Percentiles rank a stretch among this genome's conserved stretches.
These are phyloP conservation scores for Temnothorax nylanderi DNA, from an alignment of 1,140 invertebrate species.

Conservation along the genomic window DNA sequence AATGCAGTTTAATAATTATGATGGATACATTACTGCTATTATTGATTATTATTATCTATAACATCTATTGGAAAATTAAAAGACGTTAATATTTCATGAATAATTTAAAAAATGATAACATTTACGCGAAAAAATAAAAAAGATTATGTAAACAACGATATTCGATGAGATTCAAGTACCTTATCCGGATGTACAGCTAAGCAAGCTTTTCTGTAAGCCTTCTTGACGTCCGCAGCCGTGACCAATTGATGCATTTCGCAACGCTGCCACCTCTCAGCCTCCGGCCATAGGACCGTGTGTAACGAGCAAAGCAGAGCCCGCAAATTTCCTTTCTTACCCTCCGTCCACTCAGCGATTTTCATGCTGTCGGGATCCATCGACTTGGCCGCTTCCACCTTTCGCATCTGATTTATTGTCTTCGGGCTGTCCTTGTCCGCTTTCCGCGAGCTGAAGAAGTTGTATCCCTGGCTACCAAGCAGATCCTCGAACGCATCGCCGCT, in stretches of 20 bases:
- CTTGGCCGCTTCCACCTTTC: constrained; percentile 93
- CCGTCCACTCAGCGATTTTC: constrained; percentile 93
- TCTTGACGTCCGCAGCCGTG: constrained; percentile 96
- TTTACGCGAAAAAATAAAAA: neutral
- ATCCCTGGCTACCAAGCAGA: constrained; percentile 95
- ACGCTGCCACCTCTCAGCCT: constrained; percentile 94
- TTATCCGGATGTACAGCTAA: constrained; percentile 99
- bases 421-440: constrained; percentile 92
- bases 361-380: constrained; percentile 97
- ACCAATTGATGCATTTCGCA: constrained; percentile 98
- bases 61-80: neutral
- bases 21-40: neutral
- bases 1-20: neutral
- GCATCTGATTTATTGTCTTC: constrained; percentile 96
- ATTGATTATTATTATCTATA: neutral
- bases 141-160: neutral
- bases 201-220: constrained; percentile 97
- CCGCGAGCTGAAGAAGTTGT: constrained; percentile 88
- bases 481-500: constrained; percentile 94
- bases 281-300: constrained; percentile 97
- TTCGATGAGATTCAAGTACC: constrained; percentile 85
- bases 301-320: constrained; percentile 97
- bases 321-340: constrained; percentile 98
- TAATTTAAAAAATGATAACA: constrained; percentile 51
- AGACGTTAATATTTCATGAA: neutral